phyloP scores from a whole-genome alignment of 2,888 invertebrate genomes.

The Tridacna crocea region DNA sequence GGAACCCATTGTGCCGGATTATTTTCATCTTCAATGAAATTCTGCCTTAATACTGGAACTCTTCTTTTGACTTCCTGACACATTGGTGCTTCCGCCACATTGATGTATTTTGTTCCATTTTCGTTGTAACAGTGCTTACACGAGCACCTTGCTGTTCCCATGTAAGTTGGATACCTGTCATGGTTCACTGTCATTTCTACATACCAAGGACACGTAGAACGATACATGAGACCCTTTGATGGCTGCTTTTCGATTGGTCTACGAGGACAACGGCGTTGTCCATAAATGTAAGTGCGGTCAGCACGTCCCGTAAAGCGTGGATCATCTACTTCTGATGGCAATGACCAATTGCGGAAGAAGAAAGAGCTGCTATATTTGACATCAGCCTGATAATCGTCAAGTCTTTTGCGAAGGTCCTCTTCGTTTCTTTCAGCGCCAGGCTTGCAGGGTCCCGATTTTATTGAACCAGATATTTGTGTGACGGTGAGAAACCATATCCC shows the following conservation, averaged over 20 bases:
- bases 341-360: not conserved
- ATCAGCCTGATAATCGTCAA: not conserved
- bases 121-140: not conserved
- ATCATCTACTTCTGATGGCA: not conserved
- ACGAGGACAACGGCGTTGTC: not conserved
- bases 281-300: too few relatives aligned
- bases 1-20: too few relatives aligned
- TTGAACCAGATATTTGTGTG: not conserved
- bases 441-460: not conserved
- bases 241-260: not conserved
- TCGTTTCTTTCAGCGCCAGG: not conserved
- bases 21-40: too few relatives aligned
- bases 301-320: not conserved
- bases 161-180: conserved; percentile 1
- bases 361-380: not conserved
- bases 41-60: not conserved
- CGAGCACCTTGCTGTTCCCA: not conserved
- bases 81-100: not conserved
- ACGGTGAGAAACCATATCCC: not conserved
- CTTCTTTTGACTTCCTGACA: not conserved
- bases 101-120: not conserved
- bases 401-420: not conserved
- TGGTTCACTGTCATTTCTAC: not conserved
- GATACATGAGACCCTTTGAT: not conserved
- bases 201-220: not conserved